Base-by-base conservation (phyloP, 30 jellyfish, hydroid and myxozoan species). In the Pelagia noctiluca region DNA sequence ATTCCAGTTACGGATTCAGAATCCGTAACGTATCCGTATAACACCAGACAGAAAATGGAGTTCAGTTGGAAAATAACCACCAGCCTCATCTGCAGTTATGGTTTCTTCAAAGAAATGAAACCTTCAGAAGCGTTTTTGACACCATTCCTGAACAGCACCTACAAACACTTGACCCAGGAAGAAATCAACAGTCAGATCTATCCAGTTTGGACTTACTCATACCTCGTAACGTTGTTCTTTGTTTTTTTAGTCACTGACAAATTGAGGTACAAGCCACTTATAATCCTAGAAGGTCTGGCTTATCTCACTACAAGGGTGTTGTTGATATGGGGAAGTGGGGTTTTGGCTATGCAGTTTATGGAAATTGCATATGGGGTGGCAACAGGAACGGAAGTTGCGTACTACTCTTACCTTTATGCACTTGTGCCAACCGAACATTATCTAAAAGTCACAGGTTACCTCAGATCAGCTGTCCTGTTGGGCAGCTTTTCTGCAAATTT, bases 91-190 rank as follows among this genome's bases (percentile, higher is more conserved):
- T 92, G 97, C 75, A 61, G 85, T 64, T 92, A 85, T 76, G 98
- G 98, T 3, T 92, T 92, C 69, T 92, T 92, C 84, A 92, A 92
- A 64, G 98, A 92, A 60, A 36, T 92, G 92, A 92, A 92, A 35
- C 98, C 98, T 12, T 85, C 96, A 0, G 98, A 86, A 61, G 86
- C 98, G 10, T 92, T 92, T 73, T 69, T 92, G 23, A 87, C 96
- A 21, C 98, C 98, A 1, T 92, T 37, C 67, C 85, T 92, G 19
- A 92, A 92, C 96, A 86, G 98, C 62, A 72, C 98, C 2, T 86
- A 48, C 89, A 92, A 92, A 69, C 84, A 85, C 46, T 26, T 92
- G 62, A 30, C 82, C 35, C 66, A 35, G 49, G 88, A 86, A 68
- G 97, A 72, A 31, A 76, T 92, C 47, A 38, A 88, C n/a, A 93